Evolutionary conservation across 2,113 vertebrate genomes (phyloP).

Genomic region (Amblyornis subalaris): DNA sequence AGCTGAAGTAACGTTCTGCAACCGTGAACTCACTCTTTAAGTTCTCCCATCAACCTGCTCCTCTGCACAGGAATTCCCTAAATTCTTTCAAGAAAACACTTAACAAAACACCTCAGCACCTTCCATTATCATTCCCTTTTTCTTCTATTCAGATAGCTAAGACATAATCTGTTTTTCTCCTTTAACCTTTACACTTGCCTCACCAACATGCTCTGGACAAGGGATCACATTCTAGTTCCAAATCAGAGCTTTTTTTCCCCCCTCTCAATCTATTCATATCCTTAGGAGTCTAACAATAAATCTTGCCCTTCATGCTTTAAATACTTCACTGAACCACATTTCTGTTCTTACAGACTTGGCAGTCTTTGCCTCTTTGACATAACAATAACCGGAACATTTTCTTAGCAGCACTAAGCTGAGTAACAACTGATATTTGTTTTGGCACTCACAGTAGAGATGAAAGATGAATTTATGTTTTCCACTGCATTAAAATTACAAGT

Average conservation of each 20-base stretch:
- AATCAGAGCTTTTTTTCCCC: neutral
- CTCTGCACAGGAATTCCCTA: neutral
- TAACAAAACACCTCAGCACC: neutral
- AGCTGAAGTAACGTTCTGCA: neutral
- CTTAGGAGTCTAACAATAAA: slow-evolving; percentile 32
- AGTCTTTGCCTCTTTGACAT: slow-evolving; percentile 19
- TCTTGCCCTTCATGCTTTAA: slow-evolving; percentile 18
- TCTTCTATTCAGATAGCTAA: neutral
- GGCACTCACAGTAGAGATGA: neutral
- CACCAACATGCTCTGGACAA: neutral
- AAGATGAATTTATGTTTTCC: neutral
- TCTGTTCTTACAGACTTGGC: slow-evolving; percentile 27
- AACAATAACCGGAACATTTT: slow-evolving; percentile 50
- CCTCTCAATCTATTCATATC: neutral
- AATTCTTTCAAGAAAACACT: slow-evolving; percentile 6
- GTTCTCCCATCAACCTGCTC: neutral
- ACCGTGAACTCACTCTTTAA: neutral
- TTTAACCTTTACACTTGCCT: neutral
- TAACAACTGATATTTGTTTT: slow-evolving; percentile 46
- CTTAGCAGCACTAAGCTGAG: slow-evolving; percentile 9
- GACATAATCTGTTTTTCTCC: neutral
- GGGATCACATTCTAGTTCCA: neutral
- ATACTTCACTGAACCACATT: slow-evolving; percentile 26
- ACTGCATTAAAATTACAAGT: slow-evolving; percentile 4
- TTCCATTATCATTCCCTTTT: neutral